phyloP scores from a whole-genome alignment of 2,888 invertebrate genomes.

The Arctia plantaginis region DNA sequence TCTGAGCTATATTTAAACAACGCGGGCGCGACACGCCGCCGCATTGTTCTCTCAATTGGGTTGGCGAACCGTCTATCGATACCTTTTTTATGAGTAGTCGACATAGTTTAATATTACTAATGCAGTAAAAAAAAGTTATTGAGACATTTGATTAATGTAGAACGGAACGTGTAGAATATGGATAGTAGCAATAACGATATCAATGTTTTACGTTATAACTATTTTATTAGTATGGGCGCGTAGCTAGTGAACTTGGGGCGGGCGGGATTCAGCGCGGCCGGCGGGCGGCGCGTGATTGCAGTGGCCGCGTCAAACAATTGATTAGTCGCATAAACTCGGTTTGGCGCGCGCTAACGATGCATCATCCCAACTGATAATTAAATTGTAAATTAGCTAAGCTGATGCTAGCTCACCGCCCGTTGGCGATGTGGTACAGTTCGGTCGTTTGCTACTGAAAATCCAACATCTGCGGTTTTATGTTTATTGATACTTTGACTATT shows the following conservation, averaged over 20 bases:
- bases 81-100: conserved; percentile 72
- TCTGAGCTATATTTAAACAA: conserved; percentile 85
- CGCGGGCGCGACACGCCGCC: conserved; percentile 76
- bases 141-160: conserved; percentile 44
- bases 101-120: conserved; percentile 63
- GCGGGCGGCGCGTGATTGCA: conserved; percentile 80
- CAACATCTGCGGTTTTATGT: conserved; percentile 50
- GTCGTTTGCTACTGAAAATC: conserved; percentile 42
- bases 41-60: conserved; percentile 82
- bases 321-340: conserved; percentile 87
- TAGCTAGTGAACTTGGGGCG: conserved; percentile 33
- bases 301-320: conserved; percentile 86
- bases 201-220: conserved; percentile 35
- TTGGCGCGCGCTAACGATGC: conserved; percentile 86
- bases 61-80: conserved; percentile 72
- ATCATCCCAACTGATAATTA: conserved; percentile 85
- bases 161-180: conserved; percentile 10
- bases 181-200: conserved; percentile 23
- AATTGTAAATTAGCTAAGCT: conserved; percentile 86
- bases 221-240: conserved; percentile 28
- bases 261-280: conserved; percentile 44
- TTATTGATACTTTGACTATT: conserved; percentile 51
- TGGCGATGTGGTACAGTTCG: conserved; percentile 54
- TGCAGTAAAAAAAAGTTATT: conserved; percentile 45
- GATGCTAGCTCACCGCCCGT: conserved; percentile 74